These are phyloP conservation scores for Grus americana DNA, from an alignment of 2,113 vertebrate genomes.

Conservation along the genomic window DNA sequence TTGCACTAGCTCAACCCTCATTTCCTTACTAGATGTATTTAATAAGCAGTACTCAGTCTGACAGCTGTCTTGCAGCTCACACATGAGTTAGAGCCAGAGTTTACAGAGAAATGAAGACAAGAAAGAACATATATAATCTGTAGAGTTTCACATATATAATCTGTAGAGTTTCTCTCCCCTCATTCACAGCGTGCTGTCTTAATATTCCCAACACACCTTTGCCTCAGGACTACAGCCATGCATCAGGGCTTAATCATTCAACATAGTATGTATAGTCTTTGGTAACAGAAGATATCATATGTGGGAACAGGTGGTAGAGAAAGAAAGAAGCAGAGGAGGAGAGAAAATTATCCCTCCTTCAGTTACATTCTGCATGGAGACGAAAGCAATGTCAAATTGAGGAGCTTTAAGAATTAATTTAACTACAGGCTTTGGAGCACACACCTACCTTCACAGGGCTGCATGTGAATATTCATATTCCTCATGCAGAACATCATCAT, in stretches of 20 bases:
- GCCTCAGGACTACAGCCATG: neutral
- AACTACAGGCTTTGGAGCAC: neutral
- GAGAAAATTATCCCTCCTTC: constrained; percentile 46
- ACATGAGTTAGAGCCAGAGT: neutral
- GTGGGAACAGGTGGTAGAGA: constrained; percentile 41
- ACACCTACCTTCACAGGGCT: neutral
- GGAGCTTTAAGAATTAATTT: constrained; percentile 48
- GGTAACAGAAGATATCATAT: constrained; percentile 13
- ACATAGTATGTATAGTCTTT: neutral
- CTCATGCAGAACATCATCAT: neutral
- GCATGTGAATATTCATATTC: neutral
- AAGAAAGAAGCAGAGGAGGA: constrained; percentile 45
- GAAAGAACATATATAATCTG: neutral
- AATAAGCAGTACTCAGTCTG: constrained; percentile 4
- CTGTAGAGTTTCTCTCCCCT: neutral
- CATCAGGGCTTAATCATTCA: neutral
- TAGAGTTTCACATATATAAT: neutral
- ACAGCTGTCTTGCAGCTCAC: constrained; percentile 22
- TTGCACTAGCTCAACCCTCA: neutral
- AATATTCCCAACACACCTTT: constrained; percentile 1
- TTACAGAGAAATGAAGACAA: constrained; percentile 6
- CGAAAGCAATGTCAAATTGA: constrained; percentile 28
- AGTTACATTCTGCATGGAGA: constrained; percentile 12
- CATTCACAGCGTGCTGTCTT: neutral
- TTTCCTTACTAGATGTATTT: neutral